Percentiles rank a stretch among this genome's conserved stretches.
Evolutionary conservation across 2,113 vertebrate species (phyloP).

Genomic region (Serilophus lunatus): DNA sequence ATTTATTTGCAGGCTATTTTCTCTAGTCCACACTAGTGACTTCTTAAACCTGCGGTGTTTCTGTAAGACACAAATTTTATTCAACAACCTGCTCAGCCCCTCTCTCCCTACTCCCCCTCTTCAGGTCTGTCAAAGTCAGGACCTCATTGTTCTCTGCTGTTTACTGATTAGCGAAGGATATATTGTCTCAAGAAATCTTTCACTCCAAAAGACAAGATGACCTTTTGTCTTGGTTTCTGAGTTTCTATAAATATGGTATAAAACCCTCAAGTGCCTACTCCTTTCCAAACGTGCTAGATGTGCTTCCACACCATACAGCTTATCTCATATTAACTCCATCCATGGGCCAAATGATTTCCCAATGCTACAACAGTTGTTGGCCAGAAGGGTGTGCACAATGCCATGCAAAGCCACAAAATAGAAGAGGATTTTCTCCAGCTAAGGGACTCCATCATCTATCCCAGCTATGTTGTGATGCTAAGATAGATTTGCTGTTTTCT

Average conservation of each 20-base stretch:
- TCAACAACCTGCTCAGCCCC: neutral
- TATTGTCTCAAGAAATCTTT: neutral
- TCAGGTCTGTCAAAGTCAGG: neutral
- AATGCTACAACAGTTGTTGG: neutral
- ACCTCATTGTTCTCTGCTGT: neutral
- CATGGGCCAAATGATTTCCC: neutral
- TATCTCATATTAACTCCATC: neutral
- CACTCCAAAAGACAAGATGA: neutral
- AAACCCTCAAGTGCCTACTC: neutral
- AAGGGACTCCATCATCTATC: neutral
- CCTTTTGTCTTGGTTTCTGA: neutral
- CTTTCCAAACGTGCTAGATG: neutral
- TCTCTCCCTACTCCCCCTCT: fast-evolving
- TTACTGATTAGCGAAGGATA: neutral
- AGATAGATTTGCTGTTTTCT: neutral
- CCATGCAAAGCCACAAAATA: neutral
- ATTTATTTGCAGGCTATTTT: neutral
- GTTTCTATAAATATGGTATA: neutral
- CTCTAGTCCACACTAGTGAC: neutral
- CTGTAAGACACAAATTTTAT: neutral
- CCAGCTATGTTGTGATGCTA: neutral
- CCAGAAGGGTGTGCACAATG: neutral
- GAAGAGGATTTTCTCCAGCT: neutral
- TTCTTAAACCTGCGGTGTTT: neutral
- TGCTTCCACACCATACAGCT: neutral